Percentiles rank a stretch among this genome's conserved stretches.
Conservation (phyloP, 2,113 vertebrate species). For the Cinclus cinclus region DNA sequence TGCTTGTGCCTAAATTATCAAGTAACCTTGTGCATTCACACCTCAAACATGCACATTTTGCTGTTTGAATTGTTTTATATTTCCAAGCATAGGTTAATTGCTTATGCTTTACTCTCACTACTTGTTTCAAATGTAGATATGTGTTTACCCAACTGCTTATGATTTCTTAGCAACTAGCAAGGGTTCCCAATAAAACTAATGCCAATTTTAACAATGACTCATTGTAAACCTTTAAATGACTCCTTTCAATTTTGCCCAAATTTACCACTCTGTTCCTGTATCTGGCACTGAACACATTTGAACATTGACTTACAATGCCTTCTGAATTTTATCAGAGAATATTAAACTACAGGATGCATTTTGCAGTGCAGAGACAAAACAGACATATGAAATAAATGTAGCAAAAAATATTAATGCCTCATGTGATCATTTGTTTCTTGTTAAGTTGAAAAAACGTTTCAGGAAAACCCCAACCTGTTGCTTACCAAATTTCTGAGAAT, state of each 20-base stretch:
- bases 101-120: neutral
- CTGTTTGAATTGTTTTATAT: neutral
- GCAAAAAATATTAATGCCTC: neutral
- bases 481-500: neutral
- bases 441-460: neutral
- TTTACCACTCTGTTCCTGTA: neutral
- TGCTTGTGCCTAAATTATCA: neutral
- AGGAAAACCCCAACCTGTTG: fast-evolving
- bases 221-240: neutral
- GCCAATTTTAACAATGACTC: neutral
- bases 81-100: neutral
- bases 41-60: neutral
- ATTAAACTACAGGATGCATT: neutral
- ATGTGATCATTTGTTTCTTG: neutral
- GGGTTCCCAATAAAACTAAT: neutral
- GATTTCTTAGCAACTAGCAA: neutral
- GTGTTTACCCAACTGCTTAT: neutral
- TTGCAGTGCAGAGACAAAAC: neutral
- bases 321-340: neutral
- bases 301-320: neutral
- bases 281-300: neutral
- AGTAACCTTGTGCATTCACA: neutral
- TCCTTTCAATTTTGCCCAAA: neutral
- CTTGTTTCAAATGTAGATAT: neutral
- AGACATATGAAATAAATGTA: neutral